phyloP scores from a whole-genome alignment of 2,797 vertebrate species.

The Acrocephalus scirpaceus region DNA sequence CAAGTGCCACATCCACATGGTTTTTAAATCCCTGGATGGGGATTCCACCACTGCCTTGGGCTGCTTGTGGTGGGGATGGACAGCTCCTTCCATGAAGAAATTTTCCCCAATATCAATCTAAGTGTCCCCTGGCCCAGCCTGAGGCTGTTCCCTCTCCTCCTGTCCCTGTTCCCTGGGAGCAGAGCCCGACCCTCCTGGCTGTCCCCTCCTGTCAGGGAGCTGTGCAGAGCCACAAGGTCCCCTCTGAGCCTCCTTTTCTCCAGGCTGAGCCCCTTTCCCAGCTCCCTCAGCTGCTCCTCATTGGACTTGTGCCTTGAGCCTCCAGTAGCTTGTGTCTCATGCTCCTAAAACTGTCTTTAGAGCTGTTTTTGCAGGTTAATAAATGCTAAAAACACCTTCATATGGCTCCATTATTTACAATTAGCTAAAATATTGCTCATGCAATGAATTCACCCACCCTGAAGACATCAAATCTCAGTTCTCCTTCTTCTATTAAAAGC shows the following conservation, averaged over 20 bases:
- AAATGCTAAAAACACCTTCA: background rate
- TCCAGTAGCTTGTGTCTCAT: background rate
- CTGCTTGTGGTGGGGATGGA: background rate
- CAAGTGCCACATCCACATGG: background rate
- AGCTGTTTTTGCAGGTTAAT: background rate
- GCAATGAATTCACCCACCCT: background rate
- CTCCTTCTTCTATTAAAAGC: background rate
- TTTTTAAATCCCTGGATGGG: background rate
- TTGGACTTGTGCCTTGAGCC: background rate
- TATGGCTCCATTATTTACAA: background rate
- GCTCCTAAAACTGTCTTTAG: background rate
- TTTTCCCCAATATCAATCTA: rapidly evolving
- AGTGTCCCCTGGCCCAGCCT: background rate
- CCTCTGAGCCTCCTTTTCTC: background rate
- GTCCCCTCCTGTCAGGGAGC: background rate
- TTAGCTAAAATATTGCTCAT: background rate
- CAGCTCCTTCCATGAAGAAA: background rate
- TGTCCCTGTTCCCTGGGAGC: background rate
- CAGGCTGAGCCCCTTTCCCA: background rate
- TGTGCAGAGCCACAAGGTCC: background rate
- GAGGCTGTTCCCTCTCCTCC: background rate
- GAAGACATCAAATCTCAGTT: background rate
- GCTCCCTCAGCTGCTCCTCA: background rate
- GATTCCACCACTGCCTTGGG: background rate
- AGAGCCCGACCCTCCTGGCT: rapidly evolving